Evolutionary conservation across 1,140 invertebrate species (phyloP).

Genomic region (Maconellicoccus hirsutus): DNA sequence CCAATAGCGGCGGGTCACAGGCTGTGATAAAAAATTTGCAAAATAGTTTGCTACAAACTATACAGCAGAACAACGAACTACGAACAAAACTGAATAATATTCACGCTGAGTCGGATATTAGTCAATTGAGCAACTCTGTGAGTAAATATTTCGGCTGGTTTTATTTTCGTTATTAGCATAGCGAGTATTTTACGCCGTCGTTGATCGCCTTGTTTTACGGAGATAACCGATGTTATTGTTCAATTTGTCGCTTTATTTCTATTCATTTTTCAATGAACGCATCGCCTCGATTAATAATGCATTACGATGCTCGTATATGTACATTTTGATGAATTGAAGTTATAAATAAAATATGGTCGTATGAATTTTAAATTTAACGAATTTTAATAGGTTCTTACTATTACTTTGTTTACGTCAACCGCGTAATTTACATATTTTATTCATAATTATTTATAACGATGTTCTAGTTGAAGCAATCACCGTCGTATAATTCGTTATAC

Average conservation of each 20-base stretch:
- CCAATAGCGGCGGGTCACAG: conserved; percentile 29
- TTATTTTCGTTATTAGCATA: too few species aligned
- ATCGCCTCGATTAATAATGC: too few species aligned
- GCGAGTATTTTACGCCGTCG: too few species aligned
- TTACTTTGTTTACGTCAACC: neutral
- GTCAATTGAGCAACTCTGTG: conserved; percentile 43
- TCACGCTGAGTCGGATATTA: conserved; percentile 48
- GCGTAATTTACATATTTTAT: neutral
- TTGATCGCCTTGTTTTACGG: too few species aligned
- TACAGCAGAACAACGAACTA: conserved; percentile 62
- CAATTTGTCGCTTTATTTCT: too few species aligned
- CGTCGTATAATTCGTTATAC: conserved; percentile 61
- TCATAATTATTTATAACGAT: neutral
- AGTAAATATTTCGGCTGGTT: conserved; percentile 30
- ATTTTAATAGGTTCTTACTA: neutral
- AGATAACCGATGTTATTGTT: too few species aligned
- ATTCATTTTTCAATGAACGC: too few species aligned
- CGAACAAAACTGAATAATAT: conserved; percentile 51
- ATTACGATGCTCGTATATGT: too few species aligned
- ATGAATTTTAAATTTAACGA: neutral
- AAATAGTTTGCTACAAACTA: conserved; percentile 46
- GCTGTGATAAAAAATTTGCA: conserved; percentile 42
- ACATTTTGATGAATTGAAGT: too few species aligned
- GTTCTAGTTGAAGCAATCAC: conserved; percentile 41
- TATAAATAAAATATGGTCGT: too few species aligned